A percentile compares a stretch with the other conserved stretches of the same genome.
Conservation (phyloP, 2,113 vertebrate species). For the Serilophus lunatus region DNA sequence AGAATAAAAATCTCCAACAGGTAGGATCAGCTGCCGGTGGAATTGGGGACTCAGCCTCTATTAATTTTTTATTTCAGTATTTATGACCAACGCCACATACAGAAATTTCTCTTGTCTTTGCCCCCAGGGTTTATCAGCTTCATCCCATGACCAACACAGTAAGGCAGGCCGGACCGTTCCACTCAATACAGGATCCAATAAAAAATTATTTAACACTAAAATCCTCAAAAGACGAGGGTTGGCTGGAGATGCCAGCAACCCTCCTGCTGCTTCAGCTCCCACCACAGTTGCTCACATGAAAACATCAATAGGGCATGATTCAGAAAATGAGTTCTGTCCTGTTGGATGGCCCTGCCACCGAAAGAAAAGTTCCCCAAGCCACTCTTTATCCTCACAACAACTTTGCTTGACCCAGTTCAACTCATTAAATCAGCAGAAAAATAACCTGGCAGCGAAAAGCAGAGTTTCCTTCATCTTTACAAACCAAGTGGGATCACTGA, state of each 20-base stretch:
- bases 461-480: neutral
- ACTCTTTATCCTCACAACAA: neutral
- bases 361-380: neutral
- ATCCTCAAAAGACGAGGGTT: neutral
- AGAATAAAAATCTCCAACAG: neutral
- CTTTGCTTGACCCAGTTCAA: neutral
- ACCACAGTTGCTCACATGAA: neutral
- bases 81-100: neutral
- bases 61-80: neutral
- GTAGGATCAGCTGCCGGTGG: neutral
- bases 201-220: neutral
- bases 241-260: neutral
- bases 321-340: neutral
- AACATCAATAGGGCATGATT: fast-evolving
- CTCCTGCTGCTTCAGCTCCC: neutral
- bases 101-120: neutral
- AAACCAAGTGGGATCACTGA: neutral
- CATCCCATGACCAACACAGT: fast-evolving
- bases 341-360: neutral
- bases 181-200: neutral
- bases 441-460: neutral
- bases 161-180: neutral
- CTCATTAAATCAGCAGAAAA: neutral
- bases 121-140: neutral
- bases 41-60: fast-evolving